Conservation (phyloP, 2,888 invertebrate species). For the Hofmannophila pseudospretella region DNA sequence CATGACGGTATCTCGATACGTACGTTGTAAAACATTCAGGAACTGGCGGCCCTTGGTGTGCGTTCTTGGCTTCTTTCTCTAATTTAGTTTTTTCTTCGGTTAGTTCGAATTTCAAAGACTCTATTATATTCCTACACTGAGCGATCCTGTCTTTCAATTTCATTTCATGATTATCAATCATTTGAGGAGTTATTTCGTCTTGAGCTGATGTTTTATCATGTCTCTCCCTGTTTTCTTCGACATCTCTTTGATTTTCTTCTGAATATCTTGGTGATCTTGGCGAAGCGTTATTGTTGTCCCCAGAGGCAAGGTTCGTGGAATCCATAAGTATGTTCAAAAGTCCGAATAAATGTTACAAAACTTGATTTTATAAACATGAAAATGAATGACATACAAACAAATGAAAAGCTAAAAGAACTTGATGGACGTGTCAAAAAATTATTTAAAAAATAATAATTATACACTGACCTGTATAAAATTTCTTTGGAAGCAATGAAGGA, state of each 20-base stretch:
- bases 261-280: slow-evolving; percentile 19
- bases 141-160: slow-evolving; percentile 58
- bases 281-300: slow-evolving; percentile 32
- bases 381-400: background rate
- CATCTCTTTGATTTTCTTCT: slow-evolving; percentile 15
- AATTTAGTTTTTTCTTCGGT: slow-evolving; percentile 56
- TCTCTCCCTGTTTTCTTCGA: slow-evolving; percentile 6
- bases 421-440: too few relatives aligned
- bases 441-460: too few relatives aligned
- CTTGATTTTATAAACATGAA: background rate
- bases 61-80: slow-evolving; percentile 34
- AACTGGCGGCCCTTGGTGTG: slow-evolving; percentile 12
- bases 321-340: slow-evolving; percentile 34
- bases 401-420: too few relatives aligned
- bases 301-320: slow-evolving; percentile 34
- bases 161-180: slow-evolving; percentile 47
- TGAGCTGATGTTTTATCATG: slow-evolving; percentile 5
- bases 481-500: too few relatives aligned
- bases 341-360: background rate
- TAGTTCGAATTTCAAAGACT: slow-evolving; percentile 57
- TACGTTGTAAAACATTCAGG: slow-evolving; percentile 9
- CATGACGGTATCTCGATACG: slow-evolving; percentile 15
- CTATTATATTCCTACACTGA: slow-evolving; percentile 57
- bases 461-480: too few relatives aligned
- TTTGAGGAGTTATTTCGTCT: slow-evolving; percentile 31